Conservation (phyloP, 2,113 vertebrate genomes). For the Vulpes ferrilata region DNA sequence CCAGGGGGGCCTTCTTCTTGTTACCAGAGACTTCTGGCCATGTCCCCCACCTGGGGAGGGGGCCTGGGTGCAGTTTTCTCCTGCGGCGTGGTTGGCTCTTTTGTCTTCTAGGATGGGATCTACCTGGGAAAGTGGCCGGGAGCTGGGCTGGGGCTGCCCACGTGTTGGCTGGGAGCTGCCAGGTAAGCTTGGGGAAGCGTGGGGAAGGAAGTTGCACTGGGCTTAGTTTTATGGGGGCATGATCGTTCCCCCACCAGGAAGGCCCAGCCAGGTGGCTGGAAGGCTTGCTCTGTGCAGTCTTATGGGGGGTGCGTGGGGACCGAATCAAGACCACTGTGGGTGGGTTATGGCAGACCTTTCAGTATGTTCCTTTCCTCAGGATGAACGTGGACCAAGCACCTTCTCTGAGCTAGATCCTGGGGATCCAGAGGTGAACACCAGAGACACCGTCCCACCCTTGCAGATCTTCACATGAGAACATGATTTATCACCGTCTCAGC, state of each 20-base stretch:
- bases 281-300: background rate
- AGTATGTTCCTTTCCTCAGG: background rate
- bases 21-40: background rate
- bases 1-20: background rate
- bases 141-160: background rate
- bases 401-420: background rate
- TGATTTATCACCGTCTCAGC: background rate
- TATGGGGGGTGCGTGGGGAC: background rate
- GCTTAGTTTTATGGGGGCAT: background rate
- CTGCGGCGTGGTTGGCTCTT: conserved; percentile 49
- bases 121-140: background rate
- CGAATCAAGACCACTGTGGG: accelerated
- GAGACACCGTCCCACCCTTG: background rate
- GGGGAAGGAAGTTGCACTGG: accelerated
- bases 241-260: background rate
- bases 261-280: background rate
- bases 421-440: background rate
- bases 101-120: conserved; percentile 67
- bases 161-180: background rate
- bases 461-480: background rate
- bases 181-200: background rate
- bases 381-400: accelerated
- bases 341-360: background rate
- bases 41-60: background rate
- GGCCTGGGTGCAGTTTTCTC: conserved; percentile 25